phyloP scores from a whole-genome alignment of 23 tunicate genomes.

The Styela plicata region DNA sequence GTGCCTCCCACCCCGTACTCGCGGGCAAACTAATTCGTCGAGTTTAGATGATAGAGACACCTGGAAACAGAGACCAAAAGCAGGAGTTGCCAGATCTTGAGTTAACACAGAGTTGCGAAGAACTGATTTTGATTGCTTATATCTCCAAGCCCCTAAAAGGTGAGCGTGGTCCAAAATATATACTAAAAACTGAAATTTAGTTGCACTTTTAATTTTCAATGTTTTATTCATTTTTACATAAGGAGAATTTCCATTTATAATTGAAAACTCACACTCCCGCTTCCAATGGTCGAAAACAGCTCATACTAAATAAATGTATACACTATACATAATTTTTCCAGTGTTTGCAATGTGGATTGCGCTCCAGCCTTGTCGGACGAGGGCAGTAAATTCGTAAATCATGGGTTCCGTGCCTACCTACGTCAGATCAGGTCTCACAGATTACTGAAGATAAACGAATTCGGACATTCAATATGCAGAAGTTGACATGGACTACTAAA shows the following conservation, averaged over 20 bases:
- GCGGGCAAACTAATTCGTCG: not conserved
- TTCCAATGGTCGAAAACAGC: no score
- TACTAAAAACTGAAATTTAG: not conserved
- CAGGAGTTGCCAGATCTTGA: conserved; percentile 15
- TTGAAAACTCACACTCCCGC: no score
- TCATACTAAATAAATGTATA: no score
- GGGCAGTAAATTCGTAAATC: conserved; percentile 27
- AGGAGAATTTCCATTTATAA: no score
- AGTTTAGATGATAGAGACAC: not conserved
- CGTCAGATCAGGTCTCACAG: not conserved
- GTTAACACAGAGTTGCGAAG: conserved; percentile 19
- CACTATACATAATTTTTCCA: no score
- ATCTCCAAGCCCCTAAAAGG: conserved; percentile 47
- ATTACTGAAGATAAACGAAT: conserved; percentile 12
- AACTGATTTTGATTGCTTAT: conserved; percentile 40
- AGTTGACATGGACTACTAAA: conserved; percentile 34
- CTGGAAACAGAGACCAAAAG: not conserved
- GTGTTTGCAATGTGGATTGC: conserved; percentile 64
- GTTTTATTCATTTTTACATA: no score
- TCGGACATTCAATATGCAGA: conserved; percentile 7
- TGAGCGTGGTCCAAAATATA: no score
- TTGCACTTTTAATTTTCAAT: not conserved
- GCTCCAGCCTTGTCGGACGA: conserved; percentile 31
- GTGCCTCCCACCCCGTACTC: no score
- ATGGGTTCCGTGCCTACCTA: conserved; percentile 46